Conservation (phyloP, 2,113 vertebrate genomes). For the Archilochus colubris region DNA sequence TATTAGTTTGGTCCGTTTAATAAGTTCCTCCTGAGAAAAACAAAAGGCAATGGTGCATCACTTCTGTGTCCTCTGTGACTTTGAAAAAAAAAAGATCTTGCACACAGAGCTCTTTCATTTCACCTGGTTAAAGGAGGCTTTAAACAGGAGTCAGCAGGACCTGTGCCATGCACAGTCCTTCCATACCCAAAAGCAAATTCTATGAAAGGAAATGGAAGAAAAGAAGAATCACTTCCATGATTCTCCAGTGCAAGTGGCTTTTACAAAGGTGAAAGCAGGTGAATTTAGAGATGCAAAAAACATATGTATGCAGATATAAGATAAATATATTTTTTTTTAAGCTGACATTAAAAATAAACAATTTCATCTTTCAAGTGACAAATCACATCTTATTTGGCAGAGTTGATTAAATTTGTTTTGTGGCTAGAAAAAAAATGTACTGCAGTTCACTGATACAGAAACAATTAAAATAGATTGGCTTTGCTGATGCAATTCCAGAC, state of each 20-base stretch:
- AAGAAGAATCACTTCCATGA: neutral
- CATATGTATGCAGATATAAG: neutral
- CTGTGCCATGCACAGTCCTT: neutral
- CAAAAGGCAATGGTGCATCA: neutral
- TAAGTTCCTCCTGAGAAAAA: neutral
- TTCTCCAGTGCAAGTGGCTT: neutral
- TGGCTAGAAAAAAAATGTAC: neutral
- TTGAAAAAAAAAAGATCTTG: neutral
- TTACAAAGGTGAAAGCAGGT: neutral
- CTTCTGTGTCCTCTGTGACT: neutral
- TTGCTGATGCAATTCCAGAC: constrained; percentile 38
- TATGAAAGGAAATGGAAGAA: neutral
- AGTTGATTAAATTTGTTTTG: constrained; percentile 65
- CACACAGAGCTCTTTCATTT: neutral
- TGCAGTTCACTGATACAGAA: constrained; percentile 52
- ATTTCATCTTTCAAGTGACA: constrained; percentile 52
- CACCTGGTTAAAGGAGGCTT: neutral
- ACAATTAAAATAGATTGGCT: constrained; percentile 66
- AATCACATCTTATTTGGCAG: constrained; percentile 41
- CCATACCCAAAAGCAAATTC: neutral
- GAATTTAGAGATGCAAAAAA: neutral
- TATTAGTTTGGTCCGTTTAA: neutral
- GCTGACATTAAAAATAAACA: constrained; percentile 37
- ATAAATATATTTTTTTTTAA: neutral
- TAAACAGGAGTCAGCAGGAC: neutral